Conservation (phyloP, 2,113 vertebrate genomes). For the Cinclus mexicanus region DNA sequence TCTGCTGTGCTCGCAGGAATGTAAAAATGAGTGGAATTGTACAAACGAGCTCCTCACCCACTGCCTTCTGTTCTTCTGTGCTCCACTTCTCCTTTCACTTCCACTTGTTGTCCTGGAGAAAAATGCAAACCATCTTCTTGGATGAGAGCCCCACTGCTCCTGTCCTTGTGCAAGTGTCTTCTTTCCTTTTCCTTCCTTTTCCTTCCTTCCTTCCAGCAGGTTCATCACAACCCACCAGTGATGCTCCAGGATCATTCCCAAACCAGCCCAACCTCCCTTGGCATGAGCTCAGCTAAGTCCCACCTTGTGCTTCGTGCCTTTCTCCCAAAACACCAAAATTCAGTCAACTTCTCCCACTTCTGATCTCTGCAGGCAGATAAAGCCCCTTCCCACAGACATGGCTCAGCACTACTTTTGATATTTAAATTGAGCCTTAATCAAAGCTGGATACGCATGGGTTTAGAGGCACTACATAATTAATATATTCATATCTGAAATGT, state of each 20-base stretch:
- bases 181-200: background rate
- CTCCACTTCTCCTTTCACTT: background rate
- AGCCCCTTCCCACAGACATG: background rate
- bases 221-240: fast-evolving
- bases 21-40: background rate
- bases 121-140: fast-evolving
- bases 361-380: background rate
- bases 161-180: background rate
- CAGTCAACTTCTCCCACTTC: background rate
- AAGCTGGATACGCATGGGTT: background rate
- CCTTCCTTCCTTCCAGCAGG: background rate
- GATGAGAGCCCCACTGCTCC: fast-evolving
- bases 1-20: background rate
- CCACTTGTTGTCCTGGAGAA: background rate
- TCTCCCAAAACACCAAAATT: background rate
- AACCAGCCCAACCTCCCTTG: background rate
- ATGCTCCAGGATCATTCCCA: fast-evolving
- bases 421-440: background rate
- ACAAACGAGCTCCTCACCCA: too few species aligned
- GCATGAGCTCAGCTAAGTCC: background rate
- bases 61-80: too few species aligned
- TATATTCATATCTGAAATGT: background rate
- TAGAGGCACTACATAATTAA: background rate
- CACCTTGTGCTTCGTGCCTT: background rate
- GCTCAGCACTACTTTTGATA: background rate